Conservation (phyloP, 2,888 invertebrate species). For the Chymomyza amoena region DNA sequence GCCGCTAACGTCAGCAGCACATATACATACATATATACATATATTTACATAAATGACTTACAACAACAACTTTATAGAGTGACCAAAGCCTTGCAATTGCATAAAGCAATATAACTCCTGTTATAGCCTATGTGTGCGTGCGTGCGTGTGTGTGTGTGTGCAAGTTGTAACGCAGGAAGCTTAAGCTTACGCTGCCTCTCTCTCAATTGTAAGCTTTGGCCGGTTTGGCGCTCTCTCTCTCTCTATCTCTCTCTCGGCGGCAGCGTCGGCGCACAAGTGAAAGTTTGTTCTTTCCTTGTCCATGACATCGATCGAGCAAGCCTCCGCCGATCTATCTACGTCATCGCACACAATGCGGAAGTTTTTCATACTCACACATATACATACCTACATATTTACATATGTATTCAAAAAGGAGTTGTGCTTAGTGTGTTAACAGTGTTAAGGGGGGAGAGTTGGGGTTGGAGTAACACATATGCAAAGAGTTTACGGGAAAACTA, state of each 20-base stretch:
- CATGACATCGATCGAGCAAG: slow-evolving; percentile 48
- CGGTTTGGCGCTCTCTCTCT: slow-evolving; percentile 13
- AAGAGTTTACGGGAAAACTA: slow-evolving; percentile 34
- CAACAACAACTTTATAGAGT: not conserved
- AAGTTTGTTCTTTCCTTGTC: slow-evolving; percentile 67
- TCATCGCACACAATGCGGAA: slow-evolving; percentile 50
- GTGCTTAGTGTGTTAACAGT: not conserved
- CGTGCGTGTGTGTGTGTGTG: slow-evolving; percentile 5
- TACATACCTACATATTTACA: not conserved
- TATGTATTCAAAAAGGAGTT: not conserved
- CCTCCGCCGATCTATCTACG: not conserved
- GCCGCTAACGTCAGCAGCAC: no score
- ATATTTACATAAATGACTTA: slow-evolving; percentile 3
- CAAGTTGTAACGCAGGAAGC: slow-evolving; percentile 64
- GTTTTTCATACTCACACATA: slow-evolving; percentile 21
- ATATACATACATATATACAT: slow-evolving; percentile 11
- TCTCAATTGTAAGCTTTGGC: slow-evolving; percentile 30
- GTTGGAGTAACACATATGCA: no score
- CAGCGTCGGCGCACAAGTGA: slow-evolving; percentile 47
- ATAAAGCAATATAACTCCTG: slow-evolving; percentile 27
- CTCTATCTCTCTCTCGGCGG: not conserved
- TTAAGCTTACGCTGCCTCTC: slow-evolving; percentile 12
- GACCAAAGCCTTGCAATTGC: slow-evolving; percentile 33
- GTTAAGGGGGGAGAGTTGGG: no score
- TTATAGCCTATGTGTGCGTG: slow-evolving; percentile 8